A percentile compares a stretch with the other conserved stretches of the same genome.
phyloP scores from a whole-genome alignment of 2,113 vertebrate genomes.

The Scomber japonicus region DNA sequence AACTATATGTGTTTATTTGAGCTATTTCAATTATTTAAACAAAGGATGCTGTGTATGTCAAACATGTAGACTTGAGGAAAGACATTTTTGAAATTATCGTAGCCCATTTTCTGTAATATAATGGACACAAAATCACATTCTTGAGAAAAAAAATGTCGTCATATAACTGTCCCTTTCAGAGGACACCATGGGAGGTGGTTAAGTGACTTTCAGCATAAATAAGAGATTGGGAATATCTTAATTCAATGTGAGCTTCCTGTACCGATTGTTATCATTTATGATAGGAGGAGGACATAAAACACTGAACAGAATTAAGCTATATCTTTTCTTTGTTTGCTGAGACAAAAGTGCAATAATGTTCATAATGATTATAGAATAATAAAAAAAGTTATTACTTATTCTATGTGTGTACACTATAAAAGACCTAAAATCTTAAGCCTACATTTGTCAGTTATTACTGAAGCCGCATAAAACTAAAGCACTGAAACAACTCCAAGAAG shows the following conservation, averaged over 20 bases:
- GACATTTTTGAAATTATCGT: not conserved
- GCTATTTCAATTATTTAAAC: constrained; percentile 16
- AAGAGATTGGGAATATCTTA: constrained; percentile 1
- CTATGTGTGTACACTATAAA: not conserved
- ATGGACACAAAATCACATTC: constrained; percentile 29
- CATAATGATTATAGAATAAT: not conserved
- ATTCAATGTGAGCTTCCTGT: not conserved
- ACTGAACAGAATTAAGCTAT: not conserved
- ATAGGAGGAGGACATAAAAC: not conserved
- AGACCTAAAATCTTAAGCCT: constrained; percentile 20
- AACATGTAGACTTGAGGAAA: not conserved
- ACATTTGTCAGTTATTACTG: constrained; percentile 29
- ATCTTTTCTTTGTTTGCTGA: not conserved
- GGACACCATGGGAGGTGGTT: not conserved
- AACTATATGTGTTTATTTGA: constrained; percentile 13
- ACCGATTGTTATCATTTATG: not conserved
- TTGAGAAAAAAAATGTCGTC: not conserved
- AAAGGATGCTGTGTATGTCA: constrained; percentile 8
- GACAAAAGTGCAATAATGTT: not conserved
- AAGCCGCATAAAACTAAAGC: constrained; percentile 27
- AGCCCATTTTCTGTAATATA: not conserved
- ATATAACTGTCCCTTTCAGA: not conserved
- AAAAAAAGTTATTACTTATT: constrained; percentile 1
- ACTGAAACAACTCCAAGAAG: constrained; percentile 21
- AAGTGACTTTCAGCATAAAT: not conserved